Conservation (phyloP, 2,113 vertebrate species). For the Campylorhamphus procurvoides region DNA sequence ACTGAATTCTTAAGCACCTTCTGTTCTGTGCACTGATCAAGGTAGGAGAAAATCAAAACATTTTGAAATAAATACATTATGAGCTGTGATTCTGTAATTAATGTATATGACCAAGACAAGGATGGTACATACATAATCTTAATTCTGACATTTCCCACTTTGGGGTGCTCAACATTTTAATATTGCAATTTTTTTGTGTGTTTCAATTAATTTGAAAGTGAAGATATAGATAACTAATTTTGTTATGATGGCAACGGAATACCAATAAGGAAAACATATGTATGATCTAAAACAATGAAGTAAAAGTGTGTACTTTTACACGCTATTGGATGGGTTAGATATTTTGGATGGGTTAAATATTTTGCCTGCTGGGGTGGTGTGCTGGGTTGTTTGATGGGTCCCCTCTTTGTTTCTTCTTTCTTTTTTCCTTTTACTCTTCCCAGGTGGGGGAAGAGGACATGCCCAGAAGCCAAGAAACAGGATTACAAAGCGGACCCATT, state of each 20-base stretch:
- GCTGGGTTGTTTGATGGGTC: not conserved
- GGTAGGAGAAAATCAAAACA: not conserved
- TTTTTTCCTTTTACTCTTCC: not conserved
- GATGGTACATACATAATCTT: not conserved
- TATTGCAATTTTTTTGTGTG: not conserved
- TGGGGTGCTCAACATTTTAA: not conserved
- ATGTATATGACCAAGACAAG: not conserved
- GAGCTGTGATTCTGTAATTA: not conserved
- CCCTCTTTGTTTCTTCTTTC: not conserved
- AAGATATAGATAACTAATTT: not conserved
- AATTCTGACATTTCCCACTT: not conserved
- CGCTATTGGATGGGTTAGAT: no score
- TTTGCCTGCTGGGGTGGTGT: not conserved
- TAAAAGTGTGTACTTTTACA: not conserved
- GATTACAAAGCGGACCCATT: slow-evolving; percentile 27
- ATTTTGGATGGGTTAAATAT: not conserved
- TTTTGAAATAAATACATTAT: not conserved
- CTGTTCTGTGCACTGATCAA: not conserved
- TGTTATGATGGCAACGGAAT: not conserved
- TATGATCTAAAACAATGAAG: not conserved
- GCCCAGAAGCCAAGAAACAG: not conserved
- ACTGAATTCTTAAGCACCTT: not conserved
- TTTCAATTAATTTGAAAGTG: not conserved
- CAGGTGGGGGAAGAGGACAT: not conserved
- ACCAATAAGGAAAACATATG: not conserved